phyloP scores from a whole-genome alignment of 2,888 invertebrate genomes.

The Nasonovia ribisnigri region DNA sequence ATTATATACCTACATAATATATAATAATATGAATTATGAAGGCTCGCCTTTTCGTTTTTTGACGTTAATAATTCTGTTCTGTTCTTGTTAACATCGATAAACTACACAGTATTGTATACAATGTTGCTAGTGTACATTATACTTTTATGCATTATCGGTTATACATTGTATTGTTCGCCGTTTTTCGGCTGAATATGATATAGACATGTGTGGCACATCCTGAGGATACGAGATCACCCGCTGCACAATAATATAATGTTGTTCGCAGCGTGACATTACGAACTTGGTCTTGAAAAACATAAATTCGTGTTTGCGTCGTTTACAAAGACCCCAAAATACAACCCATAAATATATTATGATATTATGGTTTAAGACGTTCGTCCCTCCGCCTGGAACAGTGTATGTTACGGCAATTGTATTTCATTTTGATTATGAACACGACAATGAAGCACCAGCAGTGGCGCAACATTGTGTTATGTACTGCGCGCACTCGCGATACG shows the following conservation, averaged over 20 bases:
- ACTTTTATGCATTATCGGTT: not conserved
- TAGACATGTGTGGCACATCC: not conserved
- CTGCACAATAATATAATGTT: not conserved
- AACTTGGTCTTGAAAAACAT: constrained; percentile 30
- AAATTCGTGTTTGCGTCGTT: constrained; percentile 37
- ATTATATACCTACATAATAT: not conserved
- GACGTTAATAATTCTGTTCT: not conserved
- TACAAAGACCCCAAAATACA: constrained; percentile 25
- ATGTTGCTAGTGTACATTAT: not conserved
- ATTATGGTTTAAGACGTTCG: not conserved
- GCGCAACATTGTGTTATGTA: not conserved
- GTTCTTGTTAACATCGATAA: not conserved
- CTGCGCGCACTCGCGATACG: not conserved
- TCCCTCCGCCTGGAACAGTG: not conserved
- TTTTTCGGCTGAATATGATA: not conserved
- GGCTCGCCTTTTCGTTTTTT: not conserved
- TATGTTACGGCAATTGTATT: not conserved
- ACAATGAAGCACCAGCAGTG: not conserved
- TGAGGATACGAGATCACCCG: not conserved
- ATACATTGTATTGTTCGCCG: not conserved
- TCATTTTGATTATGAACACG: not conserved
- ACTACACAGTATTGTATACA: not conserved
- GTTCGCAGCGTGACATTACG: constrained; percentile 33
- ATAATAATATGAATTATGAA: not conserved
- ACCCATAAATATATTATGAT: not conserved